phyloP scores from a whole-genome alignment of 2,888 invertebrate species.

The Drosophila neonasuta region DNA sequence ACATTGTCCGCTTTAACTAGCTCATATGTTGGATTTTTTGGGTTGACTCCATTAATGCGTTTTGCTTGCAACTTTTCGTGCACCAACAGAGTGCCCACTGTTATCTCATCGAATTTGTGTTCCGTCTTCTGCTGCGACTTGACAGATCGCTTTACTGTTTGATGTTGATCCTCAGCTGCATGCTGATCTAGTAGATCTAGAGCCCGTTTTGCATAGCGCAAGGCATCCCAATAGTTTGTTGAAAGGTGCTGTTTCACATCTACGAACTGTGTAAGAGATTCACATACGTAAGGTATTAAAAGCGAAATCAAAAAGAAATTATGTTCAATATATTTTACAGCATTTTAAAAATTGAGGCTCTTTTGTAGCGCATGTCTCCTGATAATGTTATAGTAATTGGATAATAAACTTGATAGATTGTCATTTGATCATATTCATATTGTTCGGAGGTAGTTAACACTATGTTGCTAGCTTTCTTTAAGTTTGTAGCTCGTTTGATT shows the following conservation, averaged over 20 bases:
- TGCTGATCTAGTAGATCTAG: conserved; percentile 71
- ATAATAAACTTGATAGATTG: too few species aligned
- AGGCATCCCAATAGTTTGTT: conserved; percentile 76
- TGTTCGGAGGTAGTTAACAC: too few species aligned
- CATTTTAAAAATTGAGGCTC: too few species aligned
- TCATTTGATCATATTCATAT: too few species aligned
- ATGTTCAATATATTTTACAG: too few species aligned
- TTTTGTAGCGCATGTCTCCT: too few species aligned
- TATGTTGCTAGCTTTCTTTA: too few species aligned
- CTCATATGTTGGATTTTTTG: conserved; percentile 62
- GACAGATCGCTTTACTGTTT: conserved; percentile 35
- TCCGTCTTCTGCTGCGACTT: conserved; percentile 18
- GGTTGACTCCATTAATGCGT: conserved; percentile 70
- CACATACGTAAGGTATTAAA: background rate
- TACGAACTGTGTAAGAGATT: conserved; percentile 56
- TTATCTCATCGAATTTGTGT: conserved; percentile 67
- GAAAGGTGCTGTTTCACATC: conserved; percentile 66
- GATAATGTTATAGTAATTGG: too few species aligned
- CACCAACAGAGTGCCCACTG: conserved; percentile 73
- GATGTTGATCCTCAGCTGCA: conserved; percentile 19
- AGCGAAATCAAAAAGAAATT: too few species aligned
- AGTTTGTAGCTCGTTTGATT: too few species aligned
- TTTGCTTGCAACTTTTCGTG: conserved; percentile 60
- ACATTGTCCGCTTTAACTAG: conserved; percentile 72
- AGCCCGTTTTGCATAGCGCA: conserved; percentile 73